Evolutionary conservation across 1,140 invertebrate genomes (phyloP), one percentile per base, ranked within the genome.

Genomic region (Mactra quadrangularis): DNA sequence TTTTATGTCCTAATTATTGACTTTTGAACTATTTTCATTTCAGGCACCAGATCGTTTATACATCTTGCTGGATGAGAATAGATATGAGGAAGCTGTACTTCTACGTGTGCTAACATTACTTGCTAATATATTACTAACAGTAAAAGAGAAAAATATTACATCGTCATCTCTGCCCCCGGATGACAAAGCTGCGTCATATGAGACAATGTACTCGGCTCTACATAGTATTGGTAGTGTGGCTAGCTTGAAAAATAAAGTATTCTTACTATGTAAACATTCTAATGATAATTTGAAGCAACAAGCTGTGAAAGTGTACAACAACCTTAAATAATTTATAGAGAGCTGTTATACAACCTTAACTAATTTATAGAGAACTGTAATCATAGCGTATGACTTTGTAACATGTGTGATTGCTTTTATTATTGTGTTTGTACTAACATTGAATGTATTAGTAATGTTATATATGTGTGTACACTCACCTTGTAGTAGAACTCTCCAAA

Each of bases 151-250:
- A 11, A 88, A 94, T 45, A 87, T 95, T 17, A 93, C 94, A 70
- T 90, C 91, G 29, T 86, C 92, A 33, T 93, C 94, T 84, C 91
- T 95, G 13, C 95, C 94, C 29, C 86, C 93, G 2, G 93, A 94
- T 82, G 93, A 94, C 70, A 95, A 95, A 84, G 94, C 94, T n/a
- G 92, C 94, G 4, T 94, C 94, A 17, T 94, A 95, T 3, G 94
- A 95, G 79, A 95, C 95, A 31, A 93, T 95, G 91, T 94, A 94
- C 89, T 92, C 94, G 15, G 93, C 93, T 1, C 89, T 95, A 35
- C 94, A 92, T 89, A 94, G 94, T 22, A 89, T 94, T 19, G 92
- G 93, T 76, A 89, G 87, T 25, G 76, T 91, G 15, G 93, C 93
- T 27, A 92, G 92, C 68, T 88, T 95, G 38, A 91, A 91, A 33